Percentiles rank a stretch among this genome's conserved stretches.
phyloP scores from a whole-genome alignment of 2,888 invertebrate species.

The Agrochola lychnidis region DNA sequence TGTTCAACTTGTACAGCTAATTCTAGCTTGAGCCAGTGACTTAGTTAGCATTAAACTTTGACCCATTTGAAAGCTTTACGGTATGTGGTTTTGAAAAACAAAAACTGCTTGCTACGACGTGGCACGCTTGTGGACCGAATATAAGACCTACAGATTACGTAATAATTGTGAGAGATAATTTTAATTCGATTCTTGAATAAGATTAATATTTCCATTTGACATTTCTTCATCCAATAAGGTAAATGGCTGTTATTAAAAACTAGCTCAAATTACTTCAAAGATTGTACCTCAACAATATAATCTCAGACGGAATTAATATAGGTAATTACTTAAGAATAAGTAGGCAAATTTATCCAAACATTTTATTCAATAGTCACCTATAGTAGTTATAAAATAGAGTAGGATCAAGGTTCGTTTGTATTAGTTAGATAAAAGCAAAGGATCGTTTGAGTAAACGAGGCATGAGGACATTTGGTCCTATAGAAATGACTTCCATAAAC shows the following conservation, averaged over 20 bases:
- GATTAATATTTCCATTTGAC: neutral
- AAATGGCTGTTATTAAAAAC: neutral
- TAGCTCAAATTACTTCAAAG: neutral
- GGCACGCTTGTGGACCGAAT: neutral
- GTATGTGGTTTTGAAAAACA: neutral
- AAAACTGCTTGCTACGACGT: neutral
- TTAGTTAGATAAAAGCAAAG: conserved; percentile 1
- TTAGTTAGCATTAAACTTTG: conserved; percentile 4
- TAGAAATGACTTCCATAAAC: conserved; percentile 11
- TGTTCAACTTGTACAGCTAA: conserved; percentile 21
- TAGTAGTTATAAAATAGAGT: neutral
- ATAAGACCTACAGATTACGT: too few relatives aligned
- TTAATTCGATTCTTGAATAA: neutral
- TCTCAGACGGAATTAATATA: neutral
- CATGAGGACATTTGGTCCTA: conserved; percentile 15
- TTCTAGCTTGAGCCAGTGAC: neutral
- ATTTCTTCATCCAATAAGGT: neutral
- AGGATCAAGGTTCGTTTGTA: neutral
- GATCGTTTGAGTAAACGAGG: conserved; percentile 14
- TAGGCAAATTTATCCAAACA: neutral
- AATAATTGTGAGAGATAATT: neutral
- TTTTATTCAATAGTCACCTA: neutral
- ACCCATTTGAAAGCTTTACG: neutral
- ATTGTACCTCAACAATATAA: neutral
- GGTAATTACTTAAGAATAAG: neutral